Percentiles rank a stretch among this genome's conserved stretches.
Conservation (phyloP, 2,113 vertebrate species). For the Chloroceryle aenea region DNA sequence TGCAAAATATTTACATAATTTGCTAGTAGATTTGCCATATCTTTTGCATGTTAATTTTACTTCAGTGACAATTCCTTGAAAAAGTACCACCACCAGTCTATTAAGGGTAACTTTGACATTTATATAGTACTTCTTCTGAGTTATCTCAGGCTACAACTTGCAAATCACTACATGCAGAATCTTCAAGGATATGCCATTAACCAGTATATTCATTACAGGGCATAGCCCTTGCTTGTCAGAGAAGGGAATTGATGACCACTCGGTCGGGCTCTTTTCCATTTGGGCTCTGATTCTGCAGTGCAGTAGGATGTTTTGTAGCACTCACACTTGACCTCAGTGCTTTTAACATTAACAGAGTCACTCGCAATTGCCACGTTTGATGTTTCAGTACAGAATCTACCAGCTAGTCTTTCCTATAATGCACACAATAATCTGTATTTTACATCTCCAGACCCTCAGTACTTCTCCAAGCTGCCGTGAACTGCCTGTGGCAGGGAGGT, state of each 20-base stretch:
- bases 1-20: conserved; percentile 77
- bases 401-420: neutral
- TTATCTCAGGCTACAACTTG: conserved; percentile 50
- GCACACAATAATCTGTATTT: conserved; percentile 4
- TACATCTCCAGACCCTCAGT: conserved; percentile 12
- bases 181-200: neutral
- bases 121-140: conserved; percentile 45
- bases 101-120: conserved; percentile 57
- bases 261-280: neutral
- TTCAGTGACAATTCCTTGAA: conserved; percentile 57
- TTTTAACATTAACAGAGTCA: neutral
- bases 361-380: neutral
- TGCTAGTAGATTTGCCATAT: conserved; percentile 67
- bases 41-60: conserved; percentile 70
- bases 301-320: neutral
- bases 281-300: neutral
- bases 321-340: neutral
- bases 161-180: conserved; percentile 29
- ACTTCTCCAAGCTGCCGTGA: neutral
- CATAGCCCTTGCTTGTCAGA: neutral
- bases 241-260: conserved; percentile 20
- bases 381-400: neutral
- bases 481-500: conserved; percentile 9
- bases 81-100: conserved; percentile 29
- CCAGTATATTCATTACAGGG: neutral